Percentiles rank a stretch among this genome's conserved stretches.
These are phyloP conservation scores for Graphium colonna DNA, from an alignment of 2,888 invertebrate genomes.

Conservation along the genomic window DNA sequence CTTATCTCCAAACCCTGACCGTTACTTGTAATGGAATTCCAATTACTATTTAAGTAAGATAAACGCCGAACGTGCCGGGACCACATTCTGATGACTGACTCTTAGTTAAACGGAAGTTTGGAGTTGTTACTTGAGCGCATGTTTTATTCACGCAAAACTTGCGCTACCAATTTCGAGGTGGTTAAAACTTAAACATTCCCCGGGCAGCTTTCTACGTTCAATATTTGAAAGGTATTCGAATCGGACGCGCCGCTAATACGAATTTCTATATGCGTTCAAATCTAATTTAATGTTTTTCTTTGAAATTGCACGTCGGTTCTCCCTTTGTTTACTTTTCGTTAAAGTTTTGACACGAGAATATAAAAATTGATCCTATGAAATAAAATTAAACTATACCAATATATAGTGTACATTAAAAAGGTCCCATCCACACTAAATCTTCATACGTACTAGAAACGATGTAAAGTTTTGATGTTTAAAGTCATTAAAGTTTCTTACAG, in stretches of 20 bases:
- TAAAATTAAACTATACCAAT: too few species aligned
- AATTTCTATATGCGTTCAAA: background rate
- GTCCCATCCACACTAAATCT: too few species aligned
- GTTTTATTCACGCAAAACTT: conserved; percentile 6
- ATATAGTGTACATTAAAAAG: too few species aligned
- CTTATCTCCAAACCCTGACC: conserved; percentile 58
- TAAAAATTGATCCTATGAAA: too few species aligned
- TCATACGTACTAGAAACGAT: too few species aligned
- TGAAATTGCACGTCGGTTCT: too few species aligned
- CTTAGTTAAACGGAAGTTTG: conserved; percentile 12
- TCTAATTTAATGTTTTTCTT: too few species aligned
- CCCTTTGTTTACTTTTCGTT: too few species aligned
- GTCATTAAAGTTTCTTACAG: too few species aligned
- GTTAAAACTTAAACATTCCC: conserved; percentile 4
- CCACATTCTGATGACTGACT: conserved; percentile 30
- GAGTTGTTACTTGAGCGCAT: background rate
- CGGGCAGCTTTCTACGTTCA: background rate
- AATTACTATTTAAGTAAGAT: conserved; percentile 65
- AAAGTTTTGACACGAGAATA: too few species aligned
- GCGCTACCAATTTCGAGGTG: background rate
- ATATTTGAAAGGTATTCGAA: conserved; percentile 1
- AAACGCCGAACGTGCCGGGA: conserved; percentile 52
- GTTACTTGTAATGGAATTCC: conserved; percentile 66
- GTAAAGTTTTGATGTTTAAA: too few species aligned
- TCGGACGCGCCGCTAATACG: conserved; percentile 33